These are phyloP conservation scores for Pterocles burchelli DNA, from an alignment of 2,113 vertebrate genomes.

Conservation along the genomic window DNA sequence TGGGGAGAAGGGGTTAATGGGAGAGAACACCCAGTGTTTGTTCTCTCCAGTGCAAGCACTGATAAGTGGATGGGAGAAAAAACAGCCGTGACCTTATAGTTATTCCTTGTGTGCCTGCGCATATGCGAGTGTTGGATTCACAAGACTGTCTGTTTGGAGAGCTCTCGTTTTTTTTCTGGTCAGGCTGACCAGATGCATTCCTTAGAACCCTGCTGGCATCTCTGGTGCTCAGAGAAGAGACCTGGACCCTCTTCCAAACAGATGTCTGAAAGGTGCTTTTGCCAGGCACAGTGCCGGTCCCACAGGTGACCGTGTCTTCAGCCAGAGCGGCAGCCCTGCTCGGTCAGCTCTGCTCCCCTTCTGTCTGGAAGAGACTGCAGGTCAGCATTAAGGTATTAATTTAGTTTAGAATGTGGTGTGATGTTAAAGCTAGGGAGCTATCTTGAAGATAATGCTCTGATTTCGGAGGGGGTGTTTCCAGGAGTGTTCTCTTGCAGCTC, in stretches of 20 bases:
- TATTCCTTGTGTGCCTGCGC: background rate
- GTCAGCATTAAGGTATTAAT: background rate
- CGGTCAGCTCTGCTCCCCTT: background rate
- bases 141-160: background rate
- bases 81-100: slow-evolving; percentile 38
- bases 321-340: background rate
- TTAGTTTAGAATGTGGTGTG: background rate
- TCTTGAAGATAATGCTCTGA: background rate
- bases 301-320: background rate
- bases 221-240: background rate
- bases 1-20: slow-evolving; percentile 14
- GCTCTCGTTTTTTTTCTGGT: background rate
- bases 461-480: background rate
- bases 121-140: background rate
- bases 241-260: background rate
- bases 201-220: background rate
- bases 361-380: background rate
- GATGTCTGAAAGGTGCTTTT: background rate
- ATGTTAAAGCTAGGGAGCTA: background rate
- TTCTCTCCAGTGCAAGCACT: slow-evolving; percentile 6
- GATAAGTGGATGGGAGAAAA: slow-evolving; percentile 53
- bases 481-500: background rate
- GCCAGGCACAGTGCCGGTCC: rapidly evolving
- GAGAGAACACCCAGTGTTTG: slow-evolving; percentile 41
- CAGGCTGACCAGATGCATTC: background rate